These are phyloP conservation scores for Diacarnus erythraeanus DNA, from an alignment of 37 sponge, comb jelly and placozoan species.

Conservation along the genomic window DNA sequence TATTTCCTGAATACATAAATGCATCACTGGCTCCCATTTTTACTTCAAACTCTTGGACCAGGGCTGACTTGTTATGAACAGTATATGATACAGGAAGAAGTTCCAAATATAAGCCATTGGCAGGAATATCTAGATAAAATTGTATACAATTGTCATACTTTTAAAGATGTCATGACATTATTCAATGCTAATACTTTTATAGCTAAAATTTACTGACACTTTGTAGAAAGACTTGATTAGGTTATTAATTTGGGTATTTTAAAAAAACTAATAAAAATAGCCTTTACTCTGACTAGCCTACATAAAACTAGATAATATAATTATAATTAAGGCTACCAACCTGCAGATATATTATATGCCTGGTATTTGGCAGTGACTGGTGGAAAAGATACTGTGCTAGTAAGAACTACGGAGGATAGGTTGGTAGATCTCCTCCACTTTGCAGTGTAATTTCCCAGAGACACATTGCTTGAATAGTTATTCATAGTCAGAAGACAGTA, in stretches of 20 bases:
- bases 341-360: conserved; percentile 33
- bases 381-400: conserved; percentile 30
- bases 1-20: conserved; percentile 85
- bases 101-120: conserved; percentile 32
- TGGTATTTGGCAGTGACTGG: conserved; percentile 14
- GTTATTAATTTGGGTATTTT: too few relatives aligned
- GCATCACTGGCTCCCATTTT: conserved; percentile 65
- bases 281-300: too few relatives aligned
- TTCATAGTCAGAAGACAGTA: conserved; percentile 15
- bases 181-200: background rate
- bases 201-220: background rate
- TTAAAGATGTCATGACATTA: background rate
- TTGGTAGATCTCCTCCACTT: conserved; percentile 32
- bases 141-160: background rate
- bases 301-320: too few relatives aligned
- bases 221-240: too few relatives aligned
- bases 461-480: background rate
- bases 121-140: conserved; percentile 35
- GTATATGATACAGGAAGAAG: conserved; percentile 38
- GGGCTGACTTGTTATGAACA: conserved; percentile 62
- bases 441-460: conserved; percentile 37
- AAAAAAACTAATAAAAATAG: too few relatives aligned
- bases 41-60: conserved; percentile 89
- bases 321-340: conserved; percentile 13
- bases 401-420: background rate